These are phyloP conservation scores for Cephus runcator DNA, from an alignment of 2,888 invertebrate species.

Conservation along the genomic window DNA sequence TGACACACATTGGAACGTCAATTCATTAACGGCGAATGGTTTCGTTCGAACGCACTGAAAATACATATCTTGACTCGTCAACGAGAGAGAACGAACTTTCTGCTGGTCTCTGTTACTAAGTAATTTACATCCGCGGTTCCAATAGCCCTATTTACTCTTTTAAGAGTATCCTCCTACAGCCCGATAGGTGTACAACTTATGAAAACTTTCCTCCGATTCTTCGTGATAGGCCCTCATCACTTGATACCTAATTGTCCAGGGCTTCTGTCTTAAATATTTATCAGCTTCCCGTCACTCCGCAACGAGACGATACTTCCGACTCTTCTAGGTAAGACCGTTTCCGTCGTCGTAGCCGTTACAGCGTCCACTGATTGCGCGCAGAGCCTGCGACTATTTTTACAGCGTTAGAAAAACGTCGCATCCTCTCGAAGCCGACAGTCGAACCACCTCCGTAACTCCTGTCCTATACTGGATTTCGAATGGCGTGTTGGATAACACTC, in stretches of 20 bases:
- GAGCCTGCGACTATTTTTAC: background rate
- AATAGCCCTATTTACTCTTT: background rate
- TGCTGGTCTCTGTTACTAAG: background rate
- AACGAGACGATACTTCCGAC: background rate
- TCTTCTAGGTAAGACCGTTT: background rate
- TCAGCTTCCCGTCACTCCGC: background rate
- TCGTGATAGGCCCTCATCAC: background rate
- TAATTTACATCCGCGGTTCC: background rate
- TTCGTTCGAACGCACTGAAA: background rate
- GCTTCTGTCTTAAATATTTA: background rate
- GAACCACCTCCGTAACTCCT: background rate
- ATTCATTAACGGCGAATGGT: background rate
- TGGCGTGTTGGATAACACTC: background rate
- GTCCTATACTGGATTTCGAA: background rate
- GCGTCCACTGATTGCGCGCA: background rate
- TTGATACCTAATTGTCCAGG: background rate
- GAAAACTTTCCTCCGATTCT: background rate
- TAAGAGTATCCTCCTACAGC: rapidly evolving
- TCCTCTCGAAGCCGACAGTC: background rate
- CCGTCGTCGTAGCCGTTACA: background rate
- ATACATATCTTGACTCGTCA: background rate
- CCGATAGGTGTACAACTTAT: background rate
- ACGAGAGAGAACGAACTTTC: background rate
- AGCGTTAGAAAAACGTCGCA: background rate
- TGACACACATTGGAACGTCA: background rate